Percentiles rank a stretch among this genome's conserved stretches.
Evolutionary conservation across 2,113 vertebrate genomes (phyloP).

Genomic region (Xiphophorus hellerii): DNA sequence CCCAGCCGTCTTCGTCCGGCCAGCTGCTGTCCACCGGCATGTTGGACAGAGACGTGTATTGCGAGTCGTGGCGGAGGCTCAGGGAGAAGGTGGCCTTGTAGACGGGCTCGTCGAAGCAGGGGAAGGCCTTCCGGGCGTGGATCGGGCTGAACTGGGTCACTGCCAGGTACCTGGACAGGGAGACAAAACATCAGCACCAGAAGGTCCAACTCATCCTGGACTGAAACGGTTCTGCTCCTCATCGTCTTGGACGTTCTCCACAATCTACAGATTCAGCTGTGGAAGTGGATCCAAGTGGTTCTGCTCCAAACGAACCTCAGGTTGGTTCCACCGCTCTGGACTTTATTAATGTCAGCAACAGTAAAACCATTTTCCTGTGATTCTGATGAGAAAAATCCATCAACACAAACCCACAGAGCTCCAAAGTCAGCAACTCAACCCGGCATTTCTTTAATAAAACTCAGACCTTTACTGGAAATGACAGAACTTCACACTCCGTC

Average conservation of each 20-base stretch:
- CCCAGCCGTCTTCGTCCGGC: constrained; percentile 90
- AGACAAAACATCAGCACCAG: not conserved
- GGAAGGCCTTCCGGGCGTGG: constrained; percentile 97
- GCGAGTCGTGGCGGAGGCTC: constrained; percentile 89
- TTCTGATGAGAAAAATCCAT: too few relatives aligned
- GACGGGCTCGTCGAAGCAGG: constrained; percentile 97
- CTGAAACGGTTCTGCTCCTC: too few relatives aligned
- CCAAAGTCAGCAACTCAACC: not conserved
- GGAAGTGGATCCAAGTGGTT: too few relatives aligned
- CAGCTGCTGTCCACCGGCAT: constrained; percentile 92
- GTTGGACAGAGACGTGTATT: constrained; percentile 94
- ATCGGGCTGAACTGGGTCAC: constrained; percentile 97
- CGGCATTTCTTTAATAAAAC: not conserved
- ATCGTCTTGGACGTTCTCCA: too few relatives aligned
- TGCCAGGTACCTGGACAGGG: constrained; percentile 85
- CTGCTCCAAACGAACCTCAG: too few relatives aligned
- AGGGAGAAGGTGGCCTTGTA: constrained; percentile 98
- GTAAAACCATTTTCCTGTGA: too few relatives aligned
- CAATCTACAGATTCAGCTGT: too few relatives aligned
- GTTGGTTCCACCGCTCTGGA: too few relatives aligned
- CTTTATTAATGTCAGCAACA: too few relatives aligned
- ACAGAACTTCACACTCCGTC: not conserved
- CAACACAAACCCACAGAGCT: not conserved
- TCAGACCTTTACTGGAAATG: not conserved
- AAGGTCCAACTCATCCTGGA: too few relatives aligned